Evolutionary conservation across 2,888 invertebrate species (phyloP), one percentile per base, ranked within the genome.

Genomic region (Agonopterix alstromeriana): DNA sequence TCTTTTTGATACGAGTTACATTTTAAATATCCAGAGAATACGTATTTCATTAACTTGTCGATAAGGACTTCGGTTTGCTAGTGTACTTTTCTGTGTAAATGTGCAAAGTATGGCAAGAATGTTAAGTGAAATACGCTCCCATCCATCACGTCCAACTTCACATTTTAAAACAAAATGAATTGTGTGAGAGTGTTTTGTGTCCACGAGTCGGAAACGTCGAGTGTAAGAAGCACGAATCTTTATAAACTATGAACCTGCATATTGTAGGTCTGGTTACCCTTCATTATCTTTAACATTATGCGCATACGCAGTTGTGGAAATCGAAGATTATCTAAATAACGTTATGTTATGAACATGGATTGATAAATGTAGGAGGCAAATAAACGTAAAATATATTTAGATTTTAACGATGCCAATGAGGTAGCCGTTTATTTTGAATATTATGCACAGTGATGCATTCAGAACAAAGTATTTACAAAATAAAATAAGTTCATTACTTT

Each of bases 21-120:
- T 68, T 65, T 68, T 70, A 65, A 63, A 67, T 61, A 64, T 57
- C 61, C 53, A 58, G 66, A 58, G 55, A 51, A 55, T 57, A 69
- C 63, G 59, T 73, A 71, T 74, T 70, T 73, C 27, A 27, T 27
- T 27, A 27, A 71, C 69, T 74, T 70, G 65, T 73, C 65, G 63
- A 65, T 73, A 73, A 75, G 73, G 76, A 82, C 77, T 81, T 78
- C 73, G 75, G 74, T 78, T 82, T 82, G 77, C 77, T 83, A 83
- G 85, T 82, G 77, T 81, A 77, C 60, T 69, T 73, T 77, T 75
- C 66, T 77, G 81, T 85, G 79, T 76, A 78, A 75, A 77, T 82
- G 83, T 82, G 76, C 64, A 71, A 71, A 70, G 66, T 70, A 72
- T 73, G 71, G 69, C 66, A 71, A 70, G 68, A 69, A 65, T 67